Evolutionary conservation across 2,797 vertebrate species (phyloP).

Genomic region (Danio tinwini): DNA sequence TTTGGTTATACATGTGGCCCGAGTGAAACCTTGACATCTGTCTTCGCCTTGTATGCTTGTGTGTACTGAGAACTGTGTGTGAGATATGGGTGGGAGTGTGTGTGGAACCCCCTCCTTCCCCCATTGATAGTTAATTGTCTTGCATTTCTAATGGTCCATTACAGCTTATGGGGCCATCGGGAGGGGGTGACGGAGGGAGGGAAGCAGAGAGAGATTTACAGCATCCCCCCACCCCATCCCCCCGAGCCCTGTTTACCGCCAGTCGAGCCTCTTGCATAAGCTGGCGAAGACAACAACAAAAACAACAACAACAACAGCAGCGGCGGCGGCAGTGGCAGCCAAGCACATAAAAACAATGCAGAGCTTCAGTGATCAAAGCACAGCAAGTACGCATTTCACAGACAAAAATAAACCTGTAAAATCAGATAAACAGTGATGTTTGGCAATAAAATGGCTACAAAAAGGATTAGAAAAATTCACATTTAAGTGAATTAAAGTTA

Average conservation of each 20-base stretch:
- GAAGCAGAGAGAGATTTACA: conserved; percentile 48
- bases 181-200: conserved; percentile 41
- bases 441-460: not conserved
- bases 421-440: conserved; percentile 15
- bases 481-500: too few species aligned
- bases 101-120: conserved; percentile 31
- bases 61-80: not conserved
- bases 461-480: not conserved
- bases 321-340: conserved; percentile 59
- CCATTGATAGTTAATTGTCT: conserved; percentile 78
- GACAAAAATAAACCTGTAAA: conserved; percentile 26
- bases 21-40: conserved; percentile 8
- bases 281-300: conserved; percentile 65
- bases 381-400: not conserved
- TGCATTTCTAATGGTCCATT: conserved; percentile 79
- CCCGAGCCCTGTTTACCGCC: conserved; percentile 70
- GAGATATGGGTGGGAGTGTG: conserved; percentile 36
- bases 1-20: conserved; percentile 43
- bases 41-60: not conserved
- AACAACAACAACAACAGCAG: conserved; percentile 70
- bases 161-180: conserved; percentile 73
- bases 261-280: conserved; percentile 73
- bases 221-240: conserved; percentile 54
- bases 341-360: conserved; percentile 59
- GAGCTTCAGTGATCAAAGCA: conserved; percentile 35